Conservation (phyloP, 53 echinoderm and acorn worm genomes). For the Stichopus horrens region DNA sequence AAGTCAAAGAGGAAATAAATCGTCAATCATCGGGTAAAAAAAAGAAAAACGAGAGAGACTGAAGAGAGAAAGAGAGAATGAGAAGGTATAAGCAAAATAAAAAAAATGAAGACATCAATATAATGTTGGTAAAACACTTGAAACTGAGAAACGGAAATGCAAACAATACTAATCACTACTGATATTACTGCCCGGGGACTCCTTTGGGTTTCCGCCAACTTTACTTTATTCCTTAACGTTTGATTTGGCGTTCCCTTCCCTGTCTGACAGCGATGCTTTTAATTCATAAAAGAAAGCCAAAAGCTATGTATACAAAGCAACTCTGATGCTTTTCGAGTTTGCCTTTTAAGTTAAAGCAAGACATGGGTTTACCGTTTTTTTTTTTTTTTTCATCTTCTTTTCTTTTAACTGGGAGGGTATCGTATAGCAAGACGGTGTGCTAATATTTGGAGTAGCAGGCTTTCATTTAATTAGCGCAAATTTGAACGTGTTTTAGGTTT, state of each 20-base stretch:
- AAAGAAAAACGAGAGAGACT: not conserved
- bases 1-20: conserved; percentile 33
- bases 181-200: conserved; percentile 46
- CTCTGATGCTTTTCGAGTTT: conserved; percentile 34
- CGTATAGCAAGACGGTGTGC: conserved; percentile 36
- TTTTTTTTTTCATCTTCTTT: too few species aligned
- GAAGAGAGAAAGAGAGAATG: too few species aligned
- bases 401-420: conserved; percentile 32
- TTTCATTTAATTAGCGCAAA: conserved; percentile 52
- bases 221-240: conserved; percentile 35
- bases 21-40: conserved; percentile 18
- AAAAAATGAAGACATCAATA: not conserved
- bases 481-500: conserved; percentile 42
- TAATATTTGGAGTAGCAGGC: conserved; percentile 51
- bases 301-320: conserved; percentile 46
- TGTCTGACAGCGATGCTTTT: conserved; percentile 47
- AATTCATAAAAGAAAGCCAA: conserved; percentile 49
- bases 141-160: conserved; percentile 39
- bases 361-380: not conserved
- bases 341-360: conserved; percentile 47
- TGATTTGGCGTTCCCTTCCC: conserved; percentile 35
- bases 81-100: too few species aligned
- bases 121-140: conserved; percentile 37
- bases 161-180: conserved; percentile 44
- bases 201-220: conserved; percentile 23